Evolutionary conservation across 2,888 invertebrate species (phyloP), one percentile per base, ranked within the genome.

Genomic region (Clostera curtula): DNA sequence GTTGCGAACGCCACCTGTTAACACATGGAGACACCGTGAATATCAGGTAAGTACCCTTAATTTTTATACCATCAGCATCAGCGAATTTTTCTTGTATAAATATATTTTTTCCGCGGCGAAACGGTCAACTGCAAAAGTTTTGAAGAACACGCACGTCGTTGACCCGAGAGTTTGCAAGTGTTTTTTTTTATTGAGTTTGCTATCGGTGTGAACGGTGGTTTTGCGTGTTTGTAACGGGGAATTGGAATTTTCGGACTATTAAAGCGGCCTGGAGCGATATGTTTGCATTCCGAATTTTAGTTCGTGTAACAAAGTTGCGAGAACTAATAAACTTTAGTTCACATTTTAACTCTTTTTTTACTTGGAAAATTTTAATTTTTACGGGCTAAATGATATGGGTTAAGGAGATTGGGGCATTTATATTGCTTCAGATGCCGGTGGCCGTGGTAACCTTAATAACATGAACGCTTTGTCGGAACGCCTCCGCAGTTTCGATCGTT

Each of bases 1-100:
- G 77, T 80, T 80, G 80, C 73, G 49, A 69, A 56, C 59, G 55
- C 68, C 77, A 79, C 76, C 79, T 79, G 74, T 74, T 74, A 72
- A 70, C 76, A 56, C 60, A 77, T 76, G 79, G 74, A 63, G 61
- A 57, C 58, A 48, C 61, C 68, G 61, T 72, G 63, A 74, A 65
- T 49, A 47, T 49, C 69, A 75, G 79, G 79, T 79, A 52, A 72
- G 72, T 56, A 45, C 25, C 15, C 16, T 15, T 20, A 30, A 18
- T 29, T 31, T 14, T 28, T 27, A 17, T 25, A 12, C 16, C 27
- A 11, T 22, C 27, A 23, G 28, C 23, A 6, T 12, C n/a, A 12
- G 31, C 29, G 36, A 35, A 38, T 24, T 24, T 27, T 27, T 23
- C 19, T 12, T 23, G n/a, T 19, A 19, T 24, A 12, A 11, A 8